Conservation (phyloP, 2,113 vertebrate genomes). For the Syngnathus floridae region DNA sequence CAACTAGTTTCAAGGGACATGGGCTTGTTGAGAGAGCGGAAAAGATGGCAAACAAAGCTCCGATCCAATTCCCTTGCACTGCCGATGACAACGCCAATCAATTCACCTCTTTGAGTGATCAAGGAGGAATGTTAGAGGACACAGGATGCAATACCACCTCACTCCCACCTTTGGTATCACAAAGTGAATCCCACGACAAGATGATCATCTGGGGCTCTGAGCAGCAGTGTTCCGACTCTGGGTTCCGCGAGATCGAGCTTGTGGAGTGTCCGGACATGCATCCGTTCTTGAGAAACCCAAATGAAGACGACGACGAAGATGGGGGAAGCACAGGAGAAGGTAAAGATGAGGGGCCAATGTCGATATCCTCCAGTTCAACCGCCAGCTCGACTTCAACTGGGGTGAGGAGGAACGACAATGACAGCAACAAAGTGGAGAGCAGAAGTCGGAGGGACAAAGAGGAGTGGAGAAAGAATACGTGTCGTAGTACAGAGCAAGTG, state of each 20-base stretch:
- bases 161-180: conserved; percentile 62
- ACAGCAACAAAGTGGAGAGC: conserved; percentile 52
- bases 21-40: conserved; percentile 56
- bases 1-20: conserved; percentile 46
- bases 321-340: conserved; percentile 46
- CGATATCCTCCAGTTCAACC: conserved; percentile 65
- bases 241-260: conserved; percentile 61
- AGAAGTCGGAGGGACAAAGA: conserved; percentile 27
- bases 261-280: conserved; percentile 64
- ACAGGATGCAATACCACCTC: conserved; percentile 33
- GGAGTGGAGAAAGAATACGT: conserved; percentile 36
- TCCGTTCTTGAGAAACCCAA: conserved; percentile 47
- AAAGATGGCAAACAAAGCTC: conserved; percentile 59
- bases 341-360: conserved; percentile 62
- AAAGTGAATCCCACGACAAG: conserved; percentile 63
- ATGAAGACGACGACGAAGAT: conserved; percentile 39
- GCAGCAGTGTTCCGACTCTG: conserved; percentile 54
- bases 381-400: conserved; percentile 45
- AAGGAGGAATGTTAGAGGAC: conserved; percentile 28
- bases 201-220: conserved; percentile 70
- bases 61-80: conserved; percentile 36
- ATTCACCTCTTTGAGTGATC: conserved; percentile 29
- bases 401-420: conserved; percentile 58
- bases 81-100: conserved; percentile 70
- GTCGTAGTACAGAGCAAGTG: conserved; percentile 60